A percentile compares a stretch with the other conserved stretches of the same genome.
Conservation (phyloP, 2,113 vertebrate species). For the Rutilus rutilus region DNA sequence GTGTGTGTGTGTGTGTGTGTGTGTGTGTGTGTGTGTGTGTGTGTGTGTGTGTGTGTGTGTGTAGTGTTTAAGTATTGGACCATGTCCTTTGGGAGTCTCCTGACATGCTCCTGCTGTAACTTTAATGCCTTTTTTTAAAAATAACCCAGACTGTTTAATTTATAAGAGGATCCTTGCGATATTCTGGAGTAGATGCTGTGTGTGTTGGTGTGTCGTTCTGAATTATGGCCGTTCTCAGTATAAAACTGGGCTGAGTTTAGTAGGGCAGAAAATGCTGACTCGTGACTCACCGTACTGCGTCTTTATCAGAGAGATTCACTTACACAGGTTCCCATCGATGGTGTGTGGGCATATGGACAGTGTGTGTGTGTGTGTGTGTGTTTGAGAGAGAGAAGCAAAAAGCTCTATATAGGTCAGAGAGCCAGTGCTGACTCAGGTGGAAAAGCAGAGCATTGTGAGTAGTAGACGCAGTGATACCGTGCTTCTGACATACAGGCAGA, state of each 20-base stretch:
- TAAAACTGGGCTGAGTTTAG: constrained; percentile 74
- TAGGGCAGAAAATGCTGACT: constrained; percentile 77
- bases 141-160: constrained; percentile 25
- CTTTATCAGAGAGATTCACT: constrained; percentile 64
- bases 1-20: too few species aligned
- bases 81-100: background rate
- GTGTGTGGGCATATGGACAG: background rate
- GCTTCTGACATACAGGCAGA: constrained; percentile 5
- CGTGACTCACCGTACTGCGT: constrained; percentile 70
- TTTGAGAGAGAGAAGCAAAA: constrained; percentile 3
- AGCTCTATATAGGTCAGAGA: constrained; percentile 53
- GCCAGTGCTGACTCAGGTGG: constrained; percentile 23
- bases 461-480: constrained; percentile 5
- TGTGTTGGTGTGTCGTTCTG: background rate
- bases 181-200: background rate
- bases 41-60: background rate
- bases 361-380: constrained; percentile 46
- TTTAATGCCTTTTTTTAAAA: constrained; percentile 50
- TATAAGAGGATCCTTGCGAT: background rate
- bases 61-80: background rate
- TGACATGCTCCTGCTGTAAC: background rate
- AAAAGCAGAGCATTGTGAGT: constrained; percentile 6
- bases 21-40: too few species aligned
- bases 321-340: constrained; percentile 65
- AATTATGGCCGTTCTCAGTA: constrained; percentile 22